Percentiles rank a stretch among this genome's conserved stretches.
These are phyloP conservation scores for Colletes latitarsis DNA, from an alignment of 1,140 invertebrate genomes.

Conservation along the genomic window DNA sequence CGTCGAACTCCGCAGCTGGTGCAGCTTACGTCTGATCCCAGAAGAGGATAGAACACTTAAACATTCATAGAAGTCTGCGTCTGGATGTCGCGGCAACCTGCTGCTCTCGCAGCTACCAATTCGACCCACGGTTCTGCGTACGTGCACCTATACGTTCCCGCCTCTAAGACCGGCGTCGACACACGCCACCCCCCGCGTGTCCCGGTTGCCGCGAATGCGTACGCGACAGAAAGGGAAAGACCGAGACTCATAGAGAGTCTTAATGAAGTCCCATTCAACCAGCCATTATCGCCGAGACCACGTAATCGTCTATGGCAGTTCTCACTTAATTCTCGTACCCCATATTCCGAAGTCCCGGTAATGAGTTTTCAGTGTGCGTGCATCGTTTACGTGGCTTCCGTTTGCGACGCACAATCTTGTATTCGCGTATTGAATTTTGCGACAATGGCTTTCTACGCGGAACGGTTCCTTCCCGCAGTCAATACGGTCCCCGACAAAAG, in stretches of 20 bases:
- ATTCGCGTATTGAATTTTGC: slow-evolving; percentile 69
- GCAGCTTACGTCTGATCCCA: slow-evolving; percentile 46
- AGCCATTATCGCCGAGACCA: slow-evolving; percentile 77
- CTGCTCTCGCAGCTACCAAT: background rate
- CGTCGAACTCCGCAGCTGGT: slow-evolving; percentile 55
- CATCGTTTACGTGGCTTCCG: slow-evolving; percentile 54
- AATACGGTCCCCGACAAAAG: slow-evolving; percentile 25
- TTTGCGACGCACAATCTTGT: slow-evolving; percentile 53
- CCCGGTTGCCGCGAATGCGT: slow-evolving; percentile 1
- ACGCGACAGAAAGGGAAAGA: background rate
- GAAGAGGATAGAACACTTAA: slow-evolving; percentile 59
- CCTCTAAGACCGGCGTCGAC: slow-evolving; percentile 15
- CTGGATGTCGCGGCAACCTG: slow-evolving; percentile 15
- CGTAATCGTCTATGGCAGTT: slow-evolving; percentile 76
- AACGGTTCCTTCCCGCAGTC: background rate
- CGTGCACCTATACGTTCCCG: background rate
- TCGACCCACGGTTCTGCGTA: background rate
- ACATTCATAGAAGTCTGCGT: slow-evolving; percentile 64
- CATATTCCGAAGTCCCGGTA: slow-evolving; percentile 73
- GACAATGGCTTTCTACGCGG: slow-evolving; percentile 24
- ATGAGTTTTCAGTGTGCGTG: slow-evolving; percentile 72
- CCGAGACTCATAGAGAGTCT: slow-evolving; percentile 67
- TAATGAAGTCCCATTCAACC: slow-evolving; percentile 80
- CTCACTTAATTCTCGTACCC: slow-evolving; percentile 79
- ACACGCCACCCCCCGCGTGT: background rate